Evolutionary conservation across 2,888 invertebrate species (phyloP), one percentile per base, ranked within the genome.

Genomic region (Acronicta aceris): DNA sequence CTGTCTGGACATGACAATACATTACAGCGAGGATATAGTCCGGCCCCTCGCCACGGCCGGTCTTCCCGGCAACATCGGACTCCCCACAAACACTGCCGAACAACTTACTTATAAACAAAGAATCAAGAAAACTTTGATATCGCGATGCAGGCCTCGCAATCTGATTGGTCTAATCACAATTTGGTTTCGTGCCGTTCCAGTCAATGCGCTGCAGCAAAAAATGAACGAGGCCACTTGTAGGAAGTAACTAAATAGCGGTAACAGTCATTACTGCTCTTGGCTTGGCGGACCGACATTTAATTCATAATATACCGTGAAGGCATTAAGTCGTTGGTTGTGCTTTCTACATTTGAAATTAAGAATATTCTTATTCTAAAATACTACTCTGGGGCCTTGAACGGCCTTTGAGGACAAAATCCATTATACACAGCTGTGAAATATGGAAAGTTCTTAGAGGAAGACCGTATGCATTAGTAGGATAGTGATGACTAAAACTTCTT

Each of bases 31-130:
- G 91, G 92, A 88, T 89, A 85, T 42, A 84, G 93, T 92, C 93
- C 94, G 93, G 93, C 93, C 91, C 93, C 93, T 88, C 94, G 93
- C 93, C 87, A 87, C 51, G 86, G 93, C 93, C 94, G 92, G 94
- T 93, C 94, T 94, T 89, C 58, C 49, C 93, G 87, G 81, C 93
- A 89, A 75, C 94, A 94, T 89, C 93, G 94, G 94, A 94, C 94
- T 92, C 91, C 94, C 94, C 94, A 55, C 10, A 4, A 3, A 12
- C 0, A 15, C 0, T 1, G 16, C 5, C 21, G 12, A 50, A 40
- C 25, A 17, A 8, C 7, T 65, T 43, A 40, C 50, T 79, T 89
- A 84, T 88, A 91, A 84, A 74, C 80, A 65, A 49, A 54, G 8
- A 6, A 38, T 6, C 7, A 42, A 62, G 70, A 86, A 89, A 89